A percentile compares a stretch with the other conserved stretches of the same genome.
Evolutionary conservation across 2,113 vertebrate species (phyloP).

Genomic region (Miniopterus natalensis): DNA sequence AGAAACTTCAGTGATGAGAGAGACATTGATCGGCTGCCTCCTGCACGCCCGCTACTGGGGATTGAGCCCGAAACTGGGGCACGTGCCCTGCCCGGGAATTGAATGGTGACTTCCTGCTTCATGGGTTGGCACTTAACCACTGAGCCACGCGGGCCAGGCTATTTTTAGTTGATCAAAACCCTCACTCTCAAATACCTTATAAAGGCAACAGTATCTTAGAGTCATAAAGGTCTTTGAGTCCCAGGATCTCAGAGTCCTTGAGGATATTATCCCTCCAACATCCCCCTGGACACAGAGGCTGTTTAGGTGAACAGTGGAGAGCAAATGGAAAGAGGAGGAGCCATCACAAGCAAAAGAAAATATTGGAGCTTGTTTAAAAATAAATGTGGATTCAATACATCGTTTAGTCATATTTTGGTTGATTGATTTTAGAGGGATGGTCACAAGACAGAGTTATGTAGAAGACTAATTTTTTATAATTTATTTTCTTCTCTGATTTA

Average conservation of each 20-base stretch:
- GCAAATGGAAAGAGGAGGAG: not conserved
- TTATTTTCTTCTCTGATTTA: constrained; percentile 41
- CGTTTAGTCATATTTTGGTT: not conserved
- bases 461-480: not conserved
- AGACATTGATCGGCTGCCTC: too few relatives aligned
- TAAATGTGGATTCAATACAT: not conserved
- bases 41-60: too few relatives aligned
- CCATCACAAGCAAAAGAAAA: not conserved
- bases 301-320: not conserved
- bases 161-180: not conserved
- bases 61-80: too few relatives aligned
- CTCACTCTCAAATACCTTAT: not conserved
- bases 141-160: too few relatives aligned
- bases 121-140: too few relatives aligned
- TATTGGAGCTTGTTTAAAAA: not conserved
- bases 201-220: not conserved
- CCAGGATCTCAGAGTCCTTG: not conserved
- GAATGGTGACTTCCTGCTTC: too few relatives aligned
- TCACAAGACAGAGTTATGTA: not conserved
- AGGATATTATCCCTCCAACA: not conserved
- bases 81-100: too few relatives aligned
- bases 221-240: not conserved
- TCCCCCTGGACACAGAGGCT: not conserved
- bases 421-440: not conserved
- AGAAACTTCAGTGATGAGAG: too few relatives aligned